Evolutionary conservation across 92 coral and sea anemone genomes (phyloP), one percentile per base, ranked within the genome.

Genomic region (Paramuricea clavata): DNA sequence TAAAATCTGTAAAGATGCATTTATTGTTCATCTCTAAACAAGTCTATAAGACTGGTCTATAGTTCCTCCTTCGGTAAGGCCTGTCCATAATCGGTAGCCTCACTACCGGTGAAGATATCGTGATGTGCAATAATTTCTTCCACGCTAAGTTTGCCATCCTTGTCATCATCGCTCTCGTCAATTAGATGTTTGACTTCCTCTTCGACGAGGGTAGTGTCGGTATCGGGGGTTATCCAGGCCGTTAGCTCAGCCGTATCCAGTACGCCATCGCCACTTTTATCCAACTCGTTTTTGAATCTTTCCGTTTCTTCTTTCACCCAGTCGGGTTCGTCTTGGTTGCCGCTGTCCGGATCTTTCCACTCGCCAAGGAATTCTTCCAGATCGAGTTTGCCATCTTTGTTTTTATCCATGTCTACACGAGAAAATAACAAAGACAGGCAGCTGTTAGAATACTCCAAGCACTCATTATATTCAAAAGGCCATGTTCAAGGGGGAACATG

Each of bases 81-180:
- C 44, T 94, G 94, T 7, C 98, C 98, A 93, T 95, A 95, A 81
- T 97, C 99, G 17, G 99, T 97, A 11, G 98, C 99, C 67, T 97
- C 99, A 54, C 99, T 97, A 30, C 99, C 99, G 31, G 95, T 98
- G 89, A 97, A 97, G 22, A 92, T 89, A 36, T 94, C 99, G 74
- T 95, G 94, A 84, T 95, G 89, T n/a, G 85, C 85, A 21, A 89
- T 88, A 27, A 95, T 85, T 82, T 95, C 98, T 22, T 92, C 98
- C 42, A 87, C 89, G 26, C 93, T 93, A 25, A 95, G 85, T 90
- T 95, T 95, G 27, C 98, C 98, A 86, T 95, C 98, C 70, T 86
- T 87, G 62, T 95, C 75, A 26, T 93, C 98, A 84, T 97, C 99
- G 15, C 97, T 94, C 2, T 92, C 78, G 21, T 93, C 65, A 7